These are phyloP conservation scores for Drosophila limbata DNA, from an alignment of 2,888 invertebrate genomes.

Conservation along the genomic window DNA sequence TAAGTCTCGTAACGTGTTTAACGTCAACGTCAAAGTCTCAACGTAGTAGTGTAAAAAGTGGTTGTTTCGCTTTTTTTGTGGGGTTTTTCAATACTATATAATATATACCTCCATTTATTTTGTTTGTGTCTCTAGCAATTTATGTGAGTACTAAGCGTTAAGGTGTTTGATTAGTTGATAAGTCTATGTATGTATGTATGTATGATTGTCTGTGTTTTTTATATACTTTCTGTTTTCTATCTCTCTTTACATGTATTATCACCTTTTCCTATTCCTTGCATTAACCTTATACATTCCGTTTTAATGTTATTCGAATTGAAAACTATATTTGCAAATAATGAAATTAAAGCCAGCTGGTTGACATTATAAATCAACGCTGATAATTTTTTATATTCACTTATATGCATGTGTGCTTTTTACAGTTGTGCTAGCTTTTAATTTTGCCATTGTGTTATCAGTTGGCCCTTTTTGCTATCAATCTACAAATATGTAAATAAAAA, in stretches of 20 bases:
- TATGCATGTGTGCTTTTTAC: slow-evolving; percentile 20
- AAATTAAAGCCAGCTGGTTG: slow-evolving; percentile 22
- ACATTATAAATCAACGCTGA: slow-evolving; percentile 48
- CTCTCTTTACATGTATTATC: slow-evolving; percentile 19
- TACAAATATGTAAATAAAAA: slow-evolving; percentile 42
- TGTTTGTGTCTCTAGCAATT: slow-evolving; percentile 61
- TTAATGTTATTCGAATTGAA: slow-evolving; percentile 8
- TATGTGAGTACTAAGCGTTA: slow-evolving; percentile 60
- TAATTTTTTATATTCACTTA: slow-evolving; percentile 14
- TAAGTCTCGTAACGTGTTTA: slow-evolving; percentile 71
- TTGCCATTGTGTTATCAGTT: slow-evolving; percentile 44
- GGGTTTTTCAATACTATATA: slow-evolving; percentile 37
- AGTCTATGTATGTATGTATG: slow-evolving; percentile 32
- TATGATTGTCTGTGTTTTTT: slow-evolving; percentile 21
- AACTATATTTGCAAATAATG: slow-evolving; percentile 16
- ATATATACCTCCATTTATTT: slow-evolving; percentile 41
- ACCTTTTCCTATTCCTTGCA: slow-evolving; percentile 18
- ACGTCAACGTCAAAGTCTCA: slow-evolving; percentile 39
- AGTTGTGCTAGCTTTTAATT: slow-evolving; percentile 15
- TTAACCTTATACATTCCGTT: slow-evolving; percentile 25
- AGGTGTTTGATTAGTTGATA: slow-evolving; percentile 55
- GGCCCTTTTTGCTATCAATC: slow-evolving; percentile 43
- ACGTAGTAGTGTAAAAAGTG: slow-evolving; percentile 50
- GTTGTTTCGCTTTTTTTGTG: slow-evolving; percentile 73
- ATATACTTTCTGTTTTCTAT: slow-evolving; percentile 20